Evolutionary conservation across 2,113 vertebrate genomes (phyloP), one percentile per base, ranked within the genome.

Genomic region (Bettongia penicillata): DNA sequence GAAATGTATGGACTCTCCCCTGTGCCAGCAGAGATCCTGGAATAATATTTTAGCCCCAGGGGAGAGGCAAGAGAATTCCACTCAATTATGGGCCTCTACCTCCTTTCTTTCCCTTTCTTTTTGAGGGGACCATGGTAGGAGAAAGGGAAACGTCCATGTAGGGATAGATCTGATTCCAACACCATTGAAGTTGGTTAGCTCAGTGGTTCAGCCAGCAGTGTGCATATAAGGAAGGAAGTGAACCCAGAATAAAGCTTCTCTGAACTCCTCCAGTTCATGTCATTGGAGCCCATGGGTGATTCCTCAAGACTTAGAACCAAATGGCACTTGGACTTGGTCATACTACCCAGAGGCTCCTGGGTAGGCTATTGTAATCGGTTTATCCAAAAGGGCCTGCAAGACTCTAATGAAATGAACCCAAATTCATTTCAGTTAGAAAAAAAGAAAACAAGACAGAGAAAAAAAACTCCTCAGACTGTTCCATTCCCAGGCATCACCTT

Each of bases 291-390:
- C n/a, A 22, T 12, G 11, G 57, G 28, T 31, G 57, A 68, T 68
- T 68, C 57, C 28, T 31, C 10, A 2, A 23, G 68, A 84, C 6
- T 43, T 22, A 43, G n/a, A 84, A 43, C n/a, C 5, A 43, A n/a
- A 84, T 22, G n/a, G 7, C 7, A 22, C 7, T 43, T n/a, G 0
- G 1, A 22, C 16, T 22, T 22, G n/a, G 10, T 7, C 7, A 22
- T 23, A 43, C 19, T 43, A 7, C 68, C 68, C 19, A 43, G n/a
- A 43, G 19, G 19, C 7, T 43, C n/a, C n/a, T 8, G 6, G 1
- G 1, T 84, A 43, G 68, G 16, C 14, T 43, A 19, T 8, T 22
- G 37, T 16, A 90, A 50, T 90, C 10, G 49, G 8, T 24, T 49
- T 37, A 91, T 52, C 91, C 28, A 2, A 49, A 28, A 84, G 43